These are phyloP conservation scores for Heliothis virescens DNA, from an alignment of 1,140 invertebrate species.

Conservation along the genomic window DNA sequence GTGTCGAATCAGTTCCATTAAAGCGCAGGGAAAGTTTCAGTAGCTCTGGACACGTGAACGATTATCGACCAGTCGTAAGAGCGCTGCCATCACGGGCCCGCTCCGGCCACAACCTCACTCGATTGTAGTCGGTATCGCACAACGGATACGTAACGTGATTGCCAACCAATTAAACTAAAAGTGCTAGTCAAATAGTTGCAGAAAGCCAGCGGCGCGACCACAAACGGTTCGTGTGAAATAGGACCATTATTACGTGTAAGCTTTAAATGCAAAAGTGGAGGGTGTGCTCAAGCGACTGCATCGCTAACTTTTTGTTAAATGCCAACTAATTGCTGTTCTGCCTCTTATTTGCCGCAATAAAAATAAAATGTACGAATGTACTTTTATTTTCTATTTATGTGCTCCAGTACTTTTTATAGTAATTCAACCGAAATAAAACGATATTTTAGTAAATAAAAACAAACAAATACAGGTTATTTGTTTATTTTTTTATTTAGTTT, in stretches of 20 bases:
- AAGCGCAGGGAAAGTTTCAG: too few species aligned
- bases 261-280: conserved; percentile 34
- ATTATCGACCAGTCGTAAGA: too few species aligned
- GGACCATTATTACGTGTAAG: conserved; percentile 30
- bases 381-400: conserved; percentile 16
- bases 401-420: neutral
- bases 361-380: conserved; percentile 4
- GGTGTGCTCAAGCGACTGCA: conserved; percentile 25
- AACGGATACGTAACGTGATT: conserved; percentile 1
- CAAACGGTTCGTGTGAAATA: conserved; percentile 38
- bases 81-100: too few species aligned
- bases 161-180: conserved; percentile 34
- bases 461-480: too few species aligned
- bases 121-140: neutral
- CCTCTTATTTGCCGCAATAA: conserved; percentile 16
- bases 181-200: conserved; percentile 23
- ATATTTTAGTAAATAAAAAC: neutral
- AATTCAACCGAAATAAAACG: neutral
- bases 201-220: conserved; percentile 18
- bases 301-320: conserved; percentile 41
- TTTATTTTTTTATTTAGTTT: too few species aligned
- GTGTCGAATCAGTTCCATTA: too few species aligned
- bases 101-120: neutral
- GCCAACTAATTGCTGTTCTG: conserved; percentile 30
- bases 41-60: too few species aligned